phyloP scores from a whole-genome alignment of 2,113 vertebrate species.

The Notechis scutatus region DNA sequence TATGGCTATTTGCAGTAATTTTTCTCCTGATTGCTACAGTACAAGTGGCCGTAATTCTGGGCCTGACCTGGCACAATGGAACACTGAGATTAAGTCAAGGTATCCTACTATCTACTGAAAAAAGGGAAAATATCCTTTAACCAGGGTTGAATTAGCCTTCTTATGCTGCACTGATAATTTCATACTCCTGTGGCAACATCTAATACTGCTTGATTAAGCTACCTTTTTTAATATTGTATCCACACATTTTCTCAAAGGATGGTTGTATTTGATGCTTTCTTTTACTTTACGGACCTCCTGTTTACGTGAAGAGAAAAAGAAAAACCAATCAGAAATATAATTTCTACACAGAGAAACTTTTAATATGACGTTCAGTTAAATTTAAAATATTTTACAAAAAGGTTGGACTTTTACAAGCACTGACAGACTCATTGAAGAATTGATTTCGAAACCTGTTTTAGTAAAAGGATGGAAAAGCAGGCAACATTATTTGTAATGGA shows the following conservation, averaged over 20 bases:
- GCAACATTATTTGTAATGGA: neutral
- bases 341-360: neutral
- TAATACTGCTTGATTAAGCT: slow-evolving; percentile 31
- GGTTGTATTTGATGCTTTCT: slow-evolving; percentile 81
- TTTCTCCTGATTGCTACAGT: neutral
- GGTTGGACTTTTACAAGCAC: neutral
- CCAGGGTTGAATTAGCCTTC: neutral
- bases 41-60: neutral
- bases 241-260: slow-evolving; percentile 83
- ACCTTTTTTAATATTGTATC: slow-evolving; percentile 94
- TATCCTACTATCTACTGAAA: neutral
- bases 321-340: neutral
- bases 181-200: neutral
- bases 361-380: neutral
- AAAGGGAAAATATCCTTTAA: neutral
- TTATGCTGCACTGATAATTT: neutral
- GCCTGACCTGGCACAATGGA: neutral
- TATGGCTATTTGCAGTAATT: neutral
- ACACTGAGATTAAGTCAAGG: neutral
- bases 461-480: neutral
- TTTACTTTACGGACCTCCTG: slow-evolving; percentile 85
- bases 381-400: neutral
- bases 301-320: slow-evolving; percentile 14
- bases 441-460: neutral
- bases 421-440: neutral